Base-by-base conservation (phyloP, 2,888 invertebrate species). In the Mesorhabditis sp. region DNA sequence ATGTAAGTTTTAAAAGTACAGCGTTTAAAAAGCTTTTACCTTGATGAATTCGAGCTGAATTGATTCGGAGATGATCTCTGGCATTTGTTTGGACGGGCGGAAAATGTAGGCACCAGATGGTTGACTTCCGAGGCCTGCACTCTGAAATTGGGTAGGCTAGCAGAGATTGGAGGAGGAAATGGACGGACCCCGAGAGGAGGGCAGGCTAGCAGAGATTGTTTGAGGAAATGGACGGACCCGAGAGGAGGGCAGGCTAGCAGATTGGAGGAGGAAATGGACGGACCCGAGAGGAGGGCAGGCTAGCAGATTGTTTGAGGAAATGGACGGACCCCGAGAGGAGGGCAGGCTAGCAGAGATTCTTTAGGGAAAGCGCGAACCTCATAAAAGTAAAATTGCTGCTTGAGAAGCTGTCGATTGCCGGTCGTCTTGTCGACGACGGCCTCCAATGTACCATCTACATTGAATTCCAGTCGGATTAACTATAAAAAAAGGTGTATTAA, bases 21-120 rank as follows among this genome's bases (percentile, higher is more conserved):
- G 2, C 1, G 28, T 28, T 28, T 28, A 28, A 28, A 28, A 28
- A 28, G 2, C 2, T 28, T 28, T 28, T 66, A 76, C 76, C 45
- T 71, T 67, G 7, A 73, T 67, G 10, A 68, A 61, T 69, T 80
- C 80, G 4, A 78, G 44, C 13, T 72, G 71, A 43, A 73, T 65
- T 4, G 70, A 66, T 3, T 62, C 43, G 4, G 66, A 50, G 44
- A 81, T 66, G 4, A 64, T 65, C 43, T 77, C 69, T 5, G 83
- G 80, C 10, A 67, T 70, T 5, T 80, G 77, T 28, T 80, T 77
- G 44, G 86, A 85, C 4, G 88, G 88, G 58, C 88, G 76, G 82
- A 89, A 89, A 45, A 95, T 92, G 82, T 98, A 97, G 0, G 96
- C 96, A 0, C 97, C 97, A 0, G 95, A 95, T 0, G 94, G 91